Conservation (phyloP, 1,140 invertebrate species). For the Aplysia californica region DNA sequence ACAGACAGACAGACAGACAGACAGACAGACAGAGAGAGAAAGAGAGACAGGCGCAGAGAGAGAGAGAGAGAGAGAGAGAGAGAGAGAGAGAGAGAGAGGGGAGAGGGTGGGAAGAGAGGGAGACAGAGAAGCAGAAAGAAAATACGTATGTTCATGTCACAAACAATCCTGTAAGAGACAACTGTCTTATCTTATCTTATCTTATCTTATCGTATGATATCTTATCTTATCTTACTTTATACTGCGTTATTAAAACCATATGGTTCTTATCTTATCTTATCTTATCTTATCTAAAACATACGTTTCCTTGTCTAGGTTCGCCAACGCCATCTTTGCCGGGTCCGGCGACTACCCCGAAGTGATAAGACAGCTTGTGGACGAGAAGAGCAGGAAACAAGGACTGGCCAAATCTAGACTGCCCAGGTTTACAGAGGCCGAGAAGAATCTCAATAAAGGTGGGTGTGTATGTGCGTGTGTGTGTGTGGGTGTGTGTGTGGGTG, state of each 20-base stretch:
- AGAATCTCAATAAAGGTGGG: conserved; percentile 43
- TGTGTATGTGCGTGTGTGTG: no score
- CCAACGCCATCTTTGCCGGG: conserved; percentile 48
- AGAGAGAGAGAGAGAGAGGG: not conserved
- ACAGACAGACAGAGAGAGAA: not conserved
- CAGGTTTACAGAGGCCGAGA: conserved; percentile 55
- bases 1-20: no score
- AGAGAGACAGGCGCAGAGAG: not conserved
- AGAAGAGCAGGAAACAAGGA: conserved; percentile 41
- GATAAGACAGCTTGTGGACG: conserved; percentile 47
- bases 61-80: not conserved
- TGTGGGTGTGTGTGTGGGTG: no score
- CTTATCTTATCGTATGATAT: no score
- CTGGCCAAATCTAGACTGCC: conserved; percentile 47
- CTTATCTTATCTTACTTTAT: no score
- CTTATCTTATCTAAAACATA: no score
- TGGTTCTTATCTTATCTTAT: no score
- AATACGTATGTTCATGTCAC: no score
- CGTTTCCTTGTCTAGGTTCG: conserved; percentile 16
- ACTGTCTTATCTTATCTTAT: no score
- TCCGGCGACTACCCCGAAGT: conserved; percentile 55
- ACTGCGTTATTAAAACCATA: no score
- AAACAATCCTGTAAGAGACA: no score
- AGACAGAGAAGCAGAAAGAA: no score
- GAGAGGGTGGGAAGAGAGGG: not conserved